These are phyloP conservation scores for Corythornis madagascariensis DNA, from an alignment of 2,113 vertebrate genomes.

Conservation along the genomic window DNA sequence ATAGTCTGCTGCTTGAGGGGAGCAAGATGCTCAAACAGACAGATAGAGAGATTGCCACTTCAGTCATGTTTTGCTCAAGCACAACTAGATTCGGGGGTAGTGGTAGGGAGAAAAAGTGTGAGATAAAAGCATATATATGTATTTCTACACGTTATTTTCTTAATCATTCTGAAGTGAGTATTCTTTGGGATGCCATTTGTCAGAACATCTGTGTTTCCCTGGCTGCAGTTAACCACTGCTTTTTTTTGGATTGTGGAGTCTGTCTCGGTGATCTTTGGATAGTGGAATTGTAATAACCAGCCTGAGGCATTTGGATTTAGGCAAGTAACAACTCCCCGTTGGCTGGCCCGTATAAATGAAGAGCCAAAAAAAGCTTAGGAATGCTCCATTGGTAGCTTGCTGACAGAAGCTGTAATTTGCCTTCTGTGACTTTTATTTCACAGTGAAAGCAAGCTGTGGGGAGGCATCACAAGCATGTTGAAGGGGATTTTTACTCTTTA, in stretches of 20 bases:
- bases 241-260: background rate
- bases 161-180: background rate
- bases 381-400: background rate
- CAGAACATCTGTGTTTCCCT: background rate
- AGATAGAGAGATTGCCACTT: background rate
- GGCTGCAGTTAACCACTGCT: background rate
- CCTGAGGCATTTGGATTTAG: background rate
- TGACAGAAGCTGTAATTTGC: background rate
- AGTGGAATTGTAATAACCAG: background rate
- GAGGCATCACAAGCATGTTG: background rate
- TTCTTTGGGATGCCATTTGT: background rate
- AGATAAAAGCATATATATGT: background rate
- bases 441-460: background rate
- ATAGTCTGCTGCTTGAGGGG: background rate
- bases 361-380: background rate
- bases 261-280: background rate
- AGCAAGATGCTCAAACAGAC: background rate
- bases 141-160: background rate
- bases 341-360: background rate
- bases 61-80: background rate
- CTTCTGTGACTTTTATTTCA: background rate
- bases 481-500: background rate
- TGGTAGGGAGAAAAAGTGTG: rapidly evolving
- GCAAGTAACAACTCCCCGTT: background rate
- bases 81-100: background rate